A percentile compares a stretch with the other conserved stretches of the same genome.
These are phyloP conservation scores for Eristalinus sepulchralis DNA, from an alignment of 2,888 invertebrate genomes.

Conservation along the genomic window DNA sequence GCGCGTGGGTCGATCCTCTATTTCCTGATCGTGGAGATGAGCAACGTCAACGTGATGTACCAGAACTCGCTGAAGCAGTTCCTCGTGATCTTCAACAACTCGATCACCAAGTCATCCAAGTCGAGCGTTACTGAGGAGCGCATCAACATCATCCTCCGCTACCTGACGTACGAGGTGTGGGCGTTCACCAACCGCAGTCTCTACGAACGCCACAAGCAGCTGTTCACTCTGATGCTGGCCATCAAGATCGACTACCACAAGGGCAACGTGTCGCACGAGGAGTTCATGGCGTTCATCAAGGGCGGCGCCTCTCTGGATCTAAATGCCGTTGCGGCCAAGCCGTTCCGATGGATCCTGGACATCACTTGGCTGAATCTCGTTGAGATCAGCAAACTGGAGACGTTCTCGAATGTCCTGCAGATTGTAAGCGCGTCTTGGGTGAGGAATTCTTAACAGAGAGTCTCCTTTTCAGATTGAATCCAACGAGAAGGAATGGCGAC, in stretches of 20 bases:
- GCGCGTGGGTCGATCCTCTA: conserved; percentile 96
- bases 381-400: conserved; percentile 92
- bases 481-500: conserved; percentile 93
- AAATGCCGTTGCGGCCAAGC: conserved; percentile 95
- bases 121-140: conserved; percentile 92
- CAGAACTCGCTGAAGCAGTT: conserved; percentile 98
- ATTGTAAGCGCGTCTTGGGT: conserved; percentile 83
- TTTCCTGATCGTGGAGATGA: conserved; percentile 98
- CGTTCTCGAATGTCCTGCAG: conserved; percentile 89
- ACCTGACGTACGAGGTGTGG: conserved; percentile 96
- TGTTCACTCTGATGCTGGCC: conserved; percentile 96
- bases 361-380: conserved; percentile 98
- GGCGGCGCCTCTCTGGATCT: conserved; percentile 97
- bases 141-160: conserved; percentile 92
- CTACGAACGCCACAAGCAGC: conserved; percentile 95
- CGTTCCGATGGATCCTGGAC: conserved; percentile 96
- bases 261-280: conserved; percentile 90
- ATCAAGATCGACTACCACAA: conserved; percentile 96
- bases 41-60: conserved; percentile 97
- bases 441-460: neutral
- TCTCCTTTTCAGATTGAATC: conserved; percentile 85
- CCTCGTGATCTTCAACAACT: conserved; percentile 94
- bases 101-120: conserved; percentile 94
- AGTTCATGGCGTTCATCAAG: conserved; percentile 97
- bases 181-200: conserved; percentile 94